phyloP scores from a whole-genome alignment of 2,888 invertebrate species.

The Phortica magna region DNA sequence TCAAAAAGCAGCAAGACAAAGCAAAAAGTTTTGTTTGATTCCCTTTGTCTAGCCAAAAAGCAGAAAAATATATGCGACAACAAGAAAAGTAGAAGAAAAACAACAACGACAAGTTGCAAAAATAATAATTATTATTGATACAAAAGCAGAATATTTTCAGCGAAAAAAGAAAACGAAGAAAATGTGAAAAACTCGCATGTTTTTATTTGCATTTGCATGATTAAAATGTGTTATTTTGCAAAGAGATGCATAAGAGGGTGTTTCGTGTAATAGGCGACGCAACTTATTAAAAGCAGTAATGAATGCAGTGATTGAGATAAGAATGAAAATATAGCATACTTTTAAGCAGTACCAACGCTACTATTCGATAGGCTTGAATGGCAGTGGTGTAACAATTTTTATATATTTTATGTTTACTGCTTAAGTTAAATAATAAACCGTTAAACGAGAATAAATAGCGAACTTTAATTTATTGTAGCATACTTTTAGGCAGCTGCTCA shows the following conservation, averaged over 20 bases:
- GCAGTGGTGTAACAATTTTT: no score
- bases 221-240: slow-evolving; percentile 49
- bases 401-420: no score
- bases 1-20: slow-evolving; percentile 54
- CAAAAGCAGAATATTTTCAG: slow-evolving; percentile 57
- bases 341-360: no score
- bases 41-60: slow-evolving; percentile 63
- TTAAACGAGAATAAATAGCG: no score
- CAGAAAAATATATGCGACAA: slow-evolving; percentile 56
- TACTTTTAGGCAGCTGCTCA: no score
- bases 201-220: slow-evolving; percentile 54
- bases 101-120: background rate
- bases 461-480: no score
- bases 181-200: slow-evolving; percentile 28
- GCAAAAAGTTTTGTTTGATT: slow-evolving; percentile 71
- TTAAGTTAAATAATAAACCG: no score
- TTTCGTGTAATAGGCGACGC: background rate
- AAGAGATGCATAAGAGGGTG: background rate
- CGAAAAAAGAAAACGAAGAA: background rate
- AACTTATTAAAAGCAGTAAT: no score
- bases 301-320: no score
- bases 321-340: no score
- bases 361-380: no score
- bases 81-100: background rate
- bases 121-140: slow-evolving; percentile 37